phyloP scores from a whole-genome alignment of 2,113 vertebrate species.

The Colossoma macropomum region DNA sequence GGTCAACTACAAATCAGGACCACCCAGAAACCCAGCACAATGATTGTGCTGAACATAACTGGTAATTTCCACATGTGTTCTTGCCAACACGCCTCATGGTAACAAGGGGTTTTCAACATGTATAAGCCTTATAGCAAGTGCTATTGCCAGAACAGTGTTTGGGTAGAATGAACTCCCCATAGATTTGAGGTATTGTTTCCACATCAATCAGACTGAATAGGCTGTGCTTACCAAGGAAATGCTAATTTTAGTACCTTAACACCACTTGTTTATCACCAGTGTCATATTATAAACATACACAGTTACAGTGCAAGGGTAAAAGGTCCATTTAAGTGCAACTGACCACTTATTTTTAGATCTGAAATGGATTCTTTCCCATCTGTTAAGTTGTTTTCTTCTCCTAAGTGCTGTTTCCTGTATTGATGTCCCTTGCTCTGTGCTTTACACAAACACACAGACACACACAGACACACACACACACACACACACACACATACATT shows the following conservation, averaged over 20 bases:
- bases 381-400: constrained; percentile 3
- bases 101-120: too few species aligned
- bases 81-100: too few species aligned
- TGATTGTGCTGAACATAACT: too few species aligned
- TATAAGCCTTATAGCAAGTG: too few species aligned
- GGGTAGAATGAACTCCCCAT: too few species aligned
- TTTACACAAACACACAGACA: background rate
- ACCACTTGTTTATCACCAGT: background rate
- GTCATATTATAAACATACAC: background rate
- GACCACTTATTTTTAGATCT: background rate
- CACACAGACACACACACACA: constrained; percentile 8
- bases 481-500: constrained; percentile 31
- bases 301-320: background rate
- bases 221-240: background rate
- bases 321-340: background rate
- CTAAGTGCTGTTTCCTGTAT: constrained; percentile 14
- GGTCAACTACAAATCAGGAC: too few species aligned
- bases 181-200: background rate
- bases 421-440: background rate
- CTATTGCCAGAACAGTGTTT: too few species aligned
- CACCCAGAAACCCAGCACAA: too few species aligned
- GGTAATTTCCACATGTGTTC: too few species aligned
- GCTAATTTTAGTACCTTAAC: background rate
- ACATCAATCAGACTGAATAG: background rate
- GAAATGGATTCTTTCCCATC: background rate